Evolutionary conservation across 2,797 vertebrate genomes (phyloP), one percentile per base, ranked within the genome.

Genomic region (Garrulus glandarius): DNA sequence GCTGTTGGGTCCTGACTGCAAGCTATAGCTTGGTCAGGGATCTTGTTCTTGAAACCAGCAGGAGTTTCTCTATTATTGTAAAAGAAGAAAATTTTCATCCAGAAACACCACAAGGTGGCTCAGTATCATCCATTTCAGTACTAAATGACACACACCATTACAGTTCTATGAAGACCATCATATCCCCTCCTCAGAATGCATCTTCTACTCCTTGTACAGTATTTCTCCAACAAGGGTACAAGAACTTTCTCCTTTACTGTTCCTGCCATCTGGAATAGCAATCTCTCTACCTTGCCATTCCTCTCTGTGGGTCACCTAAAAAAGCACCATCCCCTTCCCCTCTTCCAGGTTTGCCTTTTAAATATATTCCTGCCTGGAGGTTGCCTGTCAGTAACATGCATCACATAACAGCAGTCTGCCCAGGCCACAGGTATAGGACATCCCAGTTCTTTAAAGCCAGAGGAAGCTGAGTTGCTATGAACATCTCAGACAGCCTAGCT

Each of bases 1-100:
- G 49, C 47, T 92, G 49, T 27, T 82, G 84, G 32, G 41, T 89
- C 64, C 85, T 84, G 94, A 92, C 63, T 83, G 70, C 83, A 93
- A 92, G 41, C 85, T 87, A 94, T 79, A 93, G 80, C 63, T 95
- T 93, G 64, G 77, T 60, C 83, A 92, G 46, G 27, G 41, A 72
- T 90, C 83, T 82, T 52, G 67, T 15, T 95, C 94, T 92, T 92
- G 94, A 75, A 93, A 89, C 63, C 77, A 90, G 80, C 65, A 94
- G 80, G 59, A 94, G 59, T 88, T 97, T 95, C 70, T 95, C 55
- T 94, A 92, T 20, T 80, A 67, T 85, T 79, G 20, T 56, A 55
- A 93, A 89, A 89, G 30, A 92, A 81, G 59, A 92, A 76, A 36
- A 81, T 78, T 92, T 84, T 93, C 57, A 83, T 72, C 64, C 72